phyloP scores from a whole-genome alignment of 2,797 vertebrate genomes.

The Sebastiscus albofasciatus region DNA sequence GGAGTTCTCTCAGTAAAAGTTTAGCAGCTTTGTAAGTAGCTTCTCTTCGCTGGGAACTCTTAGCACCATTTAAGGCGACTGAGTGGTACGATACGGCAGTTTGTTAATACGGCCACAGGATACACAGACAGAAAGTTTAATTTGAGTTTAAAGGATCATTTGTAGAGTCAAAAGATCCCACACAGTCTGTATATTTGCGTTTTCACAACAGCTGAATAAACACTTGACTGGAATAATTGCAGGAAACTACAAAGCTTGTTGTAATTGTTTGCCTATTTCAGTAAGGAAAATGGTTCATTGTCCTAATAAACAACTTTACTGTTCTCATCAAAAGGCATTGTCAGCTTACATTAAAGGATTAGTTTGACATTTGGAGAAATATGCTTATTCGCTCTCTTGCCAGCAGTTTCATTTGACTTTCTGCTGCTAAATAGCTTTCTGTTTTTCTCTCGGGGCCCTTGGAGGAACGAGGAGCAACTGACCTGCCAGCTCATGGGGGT shows the following conservation, averaged over 20 bases:
- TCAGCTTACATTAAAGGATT: not conserved
- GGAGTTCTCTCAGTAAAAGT: not conserved
- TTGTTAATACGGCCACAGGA: not conserved
- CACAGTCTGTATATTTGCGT: not conserved
- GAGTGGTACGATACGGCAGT: not conserved
- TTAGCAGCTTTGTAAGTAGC: not conserved
- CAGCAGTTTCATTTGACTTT: slow-evolving; percentile 21
- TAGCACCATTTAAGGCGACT: not conserved
- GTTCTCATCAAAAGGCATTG: not conserved
- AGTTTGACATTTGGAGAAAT: not conserved
- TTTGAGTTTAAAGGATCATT: not conserved
- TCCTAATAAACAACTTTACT: not conserved
- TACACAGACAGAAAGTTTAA: not conserved
- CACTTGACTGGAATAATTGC: not conserved
- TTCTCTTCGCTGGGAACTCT: not conserved
- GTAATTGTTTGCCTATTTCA: not conserved
- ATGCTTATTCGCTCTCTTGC: not conserved
- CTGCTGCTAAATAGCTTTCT: slow-evolving; percentile 13
- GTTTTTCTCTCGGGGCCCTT: not conserved
- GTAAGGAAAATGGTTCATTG: not conserved
- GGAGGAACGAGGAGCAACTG: slow-evolving; percentile 84
- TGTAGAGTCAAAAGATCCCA: not conserved
- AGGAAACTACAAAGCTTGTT: not conserved
- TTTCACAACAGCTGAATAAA: not conserved
- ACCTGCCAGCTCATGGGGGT: slow-evolving; percentile 97